Evolutionary conservation across 2,113 vertebrate genomes (phyloP).

Genomic region (Ursus arctos): DNA sequence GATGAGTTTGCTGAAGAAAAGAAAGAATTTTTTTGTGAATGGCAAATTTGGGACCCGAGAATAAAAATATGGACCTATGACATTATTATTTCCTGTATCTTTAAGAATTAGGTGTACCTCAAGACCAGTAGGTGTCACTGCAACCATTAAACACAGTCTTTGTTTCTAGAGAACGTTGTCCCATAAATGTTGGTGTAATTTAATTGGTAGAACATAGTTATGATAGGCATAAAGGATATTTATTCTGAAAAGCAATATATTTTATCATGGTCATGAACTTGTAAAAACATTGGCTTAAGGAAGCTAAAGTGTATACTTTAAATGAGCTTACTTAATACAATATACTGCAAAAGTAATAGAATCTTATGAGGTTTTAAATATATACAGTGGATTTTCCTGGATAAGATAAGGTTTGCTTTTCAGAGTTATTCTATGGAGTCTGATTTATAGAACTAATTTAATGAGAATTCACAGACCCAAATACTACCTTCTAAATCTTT

Average conservation of each 20-base stretch:
- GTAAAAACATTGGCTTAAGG: slow-evolving; percentile 81
- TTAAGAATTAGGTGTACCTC: slow-evolving; percentile 63
- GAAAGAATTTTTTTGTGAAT: not conserved
- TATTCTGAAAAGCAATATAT: slow-evolving; percentile 75
- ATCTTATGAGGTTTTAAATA: slow-evolving; percentile 63
- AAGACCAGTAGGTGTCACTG: slow-evolving; percentile 89
- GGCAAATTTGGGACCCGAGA: not conserved
- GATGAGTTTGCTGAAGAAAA: not conserved
- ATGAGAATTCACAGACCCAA: slow-evolving; percentile 61
- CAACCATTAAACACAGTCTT: slow-evolving; percentile 82
- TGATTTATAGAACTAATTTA: slow-evolving; percentile 75
- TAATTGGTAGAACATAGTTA: slow-evolving; percentile 79
- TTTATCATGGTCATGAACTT: slow-evolving; percentile 77
- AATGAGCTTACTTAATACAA: slow-evolving; percentile 65
- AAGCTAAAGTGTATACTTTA: slow-evolving; percentile 69
- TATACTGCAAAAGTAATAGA: slow-evolving; percentile 61
- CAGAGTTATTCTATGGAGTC: slow-evolving; percentile 58
- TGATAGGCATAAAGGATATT: slow-evolving; percentile 69
- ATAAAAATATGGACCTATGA: not conserved
- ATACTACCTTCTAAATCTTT: slow-evolving; percentile 72
- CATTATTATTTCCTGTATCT: slow-evolving; percentile 14
- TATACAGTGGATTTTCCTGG: slow-evolving; percentile 65
- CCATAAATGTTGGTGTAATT: slow-evolving; percentile 72
- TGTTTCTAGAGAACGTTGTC: slow-evolving; percentile 46
- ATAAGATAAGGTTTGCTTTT: slow-evolving; percentile 65